Evolutionary conservation across 2,113 vertebrate genomes (phyloP).

Genomic region (Gorilla gorilla): DNA sequence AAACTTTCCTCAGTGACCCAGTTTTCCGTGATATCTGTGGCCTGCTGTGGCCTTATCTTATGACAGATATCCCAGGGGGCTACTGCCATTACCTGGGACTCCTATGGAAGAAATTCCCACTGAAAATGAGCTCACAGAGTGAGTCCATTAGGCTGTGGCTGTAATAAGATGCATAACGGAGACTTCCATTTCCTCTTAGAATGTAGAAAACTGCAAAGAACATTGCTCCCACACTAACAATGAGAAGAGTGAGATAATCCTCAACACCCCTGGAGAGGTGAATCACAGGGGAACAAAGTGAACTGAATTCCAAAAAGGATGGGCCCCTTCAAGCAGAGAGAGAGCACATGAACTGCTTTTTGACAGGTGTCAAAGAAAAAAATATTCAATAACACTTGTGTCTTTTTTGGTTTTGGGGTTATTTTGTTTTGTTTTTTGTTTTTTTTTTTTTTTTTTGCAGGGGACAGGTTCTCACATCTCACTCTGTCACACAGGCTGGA

Average conservation of each 20-base stretch:
- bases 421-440: no score
- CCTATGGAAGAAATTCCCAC: neutral
- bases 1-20: neutral
- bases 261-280: neutral
- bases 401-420: no score
- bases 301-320: neutral
- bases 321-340: neutral
- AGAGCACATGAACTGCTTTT: accelerated
- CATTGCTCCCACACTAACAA: neutral
- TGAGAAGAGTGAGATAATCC: neutral
- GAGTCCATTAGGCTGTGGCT: neutral
- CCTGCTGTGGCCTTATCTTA: neutral
- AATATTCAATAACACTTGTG: neutral
- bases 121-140: neutral
- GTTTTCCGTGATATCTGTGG: neutral
- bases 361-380: neutral
- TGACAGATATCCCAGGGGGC: neutral
- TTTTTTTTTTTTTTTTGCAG: no score
- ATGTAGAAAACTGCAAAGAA: neutral
- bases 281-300: neutral
- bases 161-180: neutral
- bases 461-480: no score
- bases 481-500: no score
- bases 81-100: neutral
- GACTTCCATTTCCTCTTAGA: neutral